Conservation (phyloP, 2,797 vertebrate genomes). For the Onychomys leucogaster region DNA sequence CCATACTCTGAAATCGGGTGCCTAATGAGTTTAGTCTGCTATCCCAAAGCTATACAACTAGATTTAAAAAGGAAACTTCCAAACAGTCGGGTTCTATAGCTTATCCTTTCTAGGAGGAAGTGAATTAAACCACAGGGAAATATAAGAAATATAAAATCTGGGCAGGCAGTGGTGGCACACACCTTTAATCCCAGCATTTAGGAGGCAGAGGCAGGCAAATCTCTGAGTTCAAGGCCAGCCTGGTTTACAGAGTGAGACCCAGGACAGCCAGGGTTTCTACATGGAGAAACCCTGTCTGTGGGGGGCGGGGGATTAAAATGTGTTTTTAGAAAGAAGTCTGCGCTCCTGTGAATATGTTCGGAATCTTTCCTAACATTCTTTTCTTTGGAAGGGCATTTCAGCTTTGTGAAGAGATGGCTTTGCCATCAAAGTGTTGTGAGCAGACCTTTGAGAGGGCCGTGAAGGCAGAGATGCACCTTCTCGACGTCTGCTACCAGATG, state of each 20-base stretch:
- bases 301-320: not conserved
- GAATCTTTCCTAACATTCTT: not conserved
- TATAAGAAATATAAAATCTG: slow-evolving; percentile 8
- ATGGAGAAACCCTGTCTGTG: not conserved
- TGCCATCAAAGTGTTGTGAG: slow-evolving; percentile 67
- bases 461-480: slow-evolving; percentile 89
- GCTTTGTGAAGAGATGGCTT: slow-evolving; percentile 43
- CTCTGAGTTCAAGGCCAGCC: not conserved
- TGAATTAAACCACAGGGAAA: slow-evolving; percentile 38
- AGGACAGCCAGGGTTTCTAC: not conserved
- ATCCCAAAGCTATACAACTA: not conserved
- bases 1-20: not conserved
- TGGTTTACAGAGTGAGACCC: not conserved
- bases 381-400: slow-evolving; percentile 79
- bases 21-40: not conserved
- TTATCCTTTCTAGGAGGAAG: not conserved
- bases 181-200: not conserved
- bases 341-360: not conserved
- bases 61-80: not conserved
- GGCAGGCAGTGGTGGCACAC: not conserved
- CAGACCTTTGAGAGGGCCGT: slow-evolving; percentile 76
- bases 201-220: not conserved
- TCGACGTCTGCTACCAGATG: slow-evolving; percentile 88
- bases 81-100: not conserved
- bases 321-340: slow-evolving; percentile 19